Evolutionary conservation across 2,888 invertebrate genomes (phyloP).

Genomic region (Dromius quadrimaculatus): DNA sequence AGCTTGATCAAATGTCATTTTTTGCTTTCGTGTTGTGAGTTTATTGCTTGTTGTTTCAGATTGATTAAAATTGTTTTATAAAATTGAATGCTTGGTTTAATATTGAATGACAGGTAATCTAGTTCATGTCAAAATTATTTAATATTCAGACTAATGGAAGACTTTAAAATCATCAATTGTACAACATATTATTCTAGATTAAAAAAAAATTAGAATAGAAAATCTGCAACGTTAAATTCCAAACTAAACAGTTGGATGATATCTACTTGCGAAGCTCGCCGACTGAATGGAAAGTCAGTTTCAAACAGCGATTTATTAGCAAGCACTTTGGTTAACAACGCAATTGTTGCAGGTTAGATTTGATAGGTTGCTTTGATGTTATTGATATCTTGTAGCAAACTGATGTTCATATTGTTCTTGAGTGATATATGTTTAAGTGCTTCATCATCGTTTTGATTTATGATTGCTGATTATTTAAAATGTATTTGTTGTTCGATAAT

Average conservation of each 20-base stretch:
- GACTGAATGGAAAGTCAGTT: constrained; percentile 8
- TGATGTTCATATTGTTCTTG: constrained; percentile 22
- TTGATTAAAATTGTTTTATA: constrained; percentile 16
- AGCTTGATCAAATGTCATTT: constrained; percentile 29
- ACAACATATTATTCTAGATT: too few species aligned
- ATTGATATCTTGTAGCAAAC: constrained; percentile 27
- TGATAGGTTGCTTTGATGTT: constrained; percentile 31
- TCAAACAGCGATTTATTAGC: constrained; percentile 25
- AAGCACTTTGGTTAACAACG: constrained; percentile 8
- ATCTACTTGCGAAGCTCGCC: too few species aligned
- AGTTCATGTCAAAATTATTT: constrained; percentile 30
- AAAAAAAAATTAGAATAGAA: too few species aligned
- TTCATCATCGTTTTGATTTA: constrained; percentile 36
- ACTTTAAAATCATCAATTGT: constrained; percentile 26
- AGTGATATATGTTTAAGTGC: constrained; percentile 33
- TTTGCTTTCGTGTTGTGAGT: constrained; percentile 13
- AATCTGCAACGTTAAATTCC: too few species aligned
- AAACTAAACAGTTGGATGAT: too few species aligned
- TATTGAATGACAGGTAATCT: constrained; percentile 36
- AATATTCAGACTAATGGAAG: constrained; percentile 31
- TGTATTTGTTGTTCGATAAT: constrained; percentile 34
- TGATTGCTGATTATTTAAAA: constrained; percentile 35
- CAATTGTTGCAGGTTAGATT: constrained; percentile 27
- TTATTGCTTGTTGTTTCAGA: constrained; percentile 27
- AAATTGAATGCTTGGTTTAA: constrained; percentile 9